Base-by-base conservation (phyloP, 2,797 vertebrate species). In the Pseudochirops cupreus region DNA sequence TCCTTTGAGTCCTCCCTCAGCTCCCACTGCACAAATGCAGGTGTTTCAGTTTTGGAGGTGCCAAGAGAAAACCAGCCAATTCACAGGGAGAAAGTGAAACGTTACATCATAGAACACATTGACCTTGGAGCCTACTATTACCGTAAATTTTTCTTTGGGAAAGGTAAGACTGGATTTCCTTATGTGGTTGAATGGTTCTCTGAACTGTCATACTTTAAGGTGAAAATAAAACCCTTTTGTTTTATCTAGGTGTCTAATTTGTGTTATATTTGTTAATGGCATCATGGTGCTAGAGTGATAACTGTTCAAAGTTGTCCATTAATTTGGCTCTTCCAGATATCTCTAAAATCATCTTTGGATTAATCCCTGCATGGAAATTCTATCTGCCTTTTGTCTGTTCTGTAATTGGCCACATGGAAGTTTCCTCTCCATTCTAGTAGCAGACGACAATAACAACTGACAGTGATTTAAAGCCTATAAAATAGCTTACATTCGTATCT, bases 1-100 rank as follows among this genome's bases (percentile, higher is more conserved):
- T 99, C 99, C 33, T 99, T 99, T 96, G 99, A 99, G 95, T 99
- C 99, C 0, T 99, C 99, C 6, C 98, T 99, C 96, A 99, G 99
- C 97, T 99, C 99, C n/a, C 99, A 99, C 98, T 99, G 99, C 98
- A 99, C 99, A 95, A 99, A 99, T 4, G 99, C 99, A 18, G 99
- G 99, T 0, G 99, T 99, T 92, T 99, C 99, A 12, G 99, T 99
- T 0, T 97, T 99, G 96, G 99, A 99, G 98, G 99, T 99, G 96
- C 99, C 99, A 24, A 98, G 99, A 74, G 99, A 99, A 97, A 99
- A 99, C 98, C 99, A 99, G 98, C 99, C 99, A 16, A 99, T 99
- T 96, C 99, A 99, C 98, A 98, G 99, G 96, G 99, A 99, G 98
- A 99, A 99, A 98, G 99, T 99, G 97, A 99, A 99, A 96, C 99